Evolutionary conservation across 2,888 invertebrate species (phyloP).

Genomic region (Stenolophus ochropezus): DNA sequence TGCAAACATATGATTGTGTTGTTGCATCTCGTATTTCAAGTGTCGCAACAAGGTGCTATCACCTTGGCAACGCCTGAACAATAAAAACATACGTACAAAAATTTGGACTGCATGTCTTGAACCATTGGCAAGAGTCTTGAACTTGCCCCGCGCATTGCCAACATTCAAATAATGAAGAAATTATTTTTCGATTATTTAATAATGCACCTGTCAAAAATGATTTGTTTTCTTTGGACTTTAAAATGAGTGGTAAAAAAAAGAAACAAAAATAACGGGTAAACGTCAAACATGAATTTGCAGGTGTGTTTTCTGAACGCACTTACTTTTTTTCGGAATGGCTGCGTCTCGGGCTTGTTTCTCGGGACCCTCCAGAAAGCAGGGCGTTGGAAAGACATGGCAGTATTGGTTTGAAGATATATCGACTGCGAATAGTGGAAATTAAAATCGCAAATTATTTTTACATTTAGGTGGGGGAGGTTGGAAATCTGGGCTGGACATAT

Average conservation of each 20-base stretch:
- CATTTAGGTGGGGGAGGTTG: constrained; percentile 68
- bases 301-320: constrained; percentile 65
- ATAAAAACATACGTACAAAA: background rate
- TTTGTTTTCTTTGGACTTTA: background rate
- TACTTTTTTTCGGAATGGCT: constrained; percentile 71
- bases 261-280: background rate
- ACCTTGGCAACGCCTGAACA: background rate
- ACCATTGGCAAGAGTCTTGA: background rate
- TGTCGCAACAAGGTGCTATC: background rate
- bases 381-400: constrained; percentile 77
- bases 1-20: background rate
- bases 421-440: constrained; percentile 62
- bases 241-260: background rate
- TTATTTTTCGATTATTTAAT: background rate
- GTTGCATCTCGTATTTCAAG: background rate
- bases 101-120: background rate
- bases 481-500: constrained; percentile 68
- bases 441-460: constrained; percentile 65
- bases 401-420: constrained; percentile 25
- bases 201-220: background rate
- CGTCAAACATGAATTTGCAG: background rate
- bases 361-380: constrained; percentile 80
- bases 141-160: background rate
- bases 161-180: background rate
- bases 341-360: constrained; percentile 73